Base-by-base conservation (phyloP, 2,113 vertebrate species). In the Notechis scutatus region DNA sequence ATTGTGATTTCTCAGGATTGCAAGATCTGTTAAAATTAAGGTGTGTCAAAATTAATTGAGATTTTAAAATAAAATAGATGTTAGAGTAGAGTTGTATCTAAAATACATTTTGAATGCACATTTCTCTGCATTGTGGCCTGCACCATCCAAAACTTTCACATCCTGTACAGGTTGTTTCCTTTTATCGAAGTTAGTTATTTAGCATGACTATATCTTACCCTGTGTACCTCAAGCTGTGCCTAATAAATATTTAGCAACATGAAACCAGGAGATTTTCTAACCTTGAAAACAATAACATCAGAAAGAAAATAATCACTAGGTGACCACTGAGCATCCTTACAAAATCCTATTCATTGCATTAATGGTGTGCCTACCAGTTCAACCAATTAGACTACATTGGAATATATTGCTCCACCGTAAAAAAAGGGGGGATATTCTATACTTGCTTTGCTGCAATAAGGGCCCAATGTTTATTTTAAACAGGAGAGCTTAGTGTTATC, bases 221-320 rank as follows among this genome's bases (percentile, higher is more conserved):
- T 88, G 4, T 1, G 29, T 1, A 1, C 11, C 93, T 91, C 95
- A 86, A 59, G 74, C 23, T 92, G 92, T 87, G 91, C 8, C 1
- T 34, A 93, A 95, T 96, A 93, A 95, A 97, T 95, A 94, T 96
- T 95, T 92, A 96, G 92, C 94, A 47, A 59, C 0, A 1, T 54
- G 8, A 90, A 92, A 95, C 95, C 94, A 93, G 93, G 95, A 92
- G 93, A 94, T 94, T 95, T 95, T 86, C 94, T 94, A 89, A 93
- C 94, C 91, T 93, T 45, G 90, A 96, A 81, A 95, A 90, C 45
- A 8, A 90, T 61, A 0, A 0, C 94, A 91, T 90, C 92, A 95
- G 96, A 90, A 95, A 96, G 94, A 91, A 95, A 96, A 96, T 95
- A 95, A 96, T 96, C 95, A 93, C 94, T 89, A 96, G 95, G 94